These are phyloP conservation scores for Petrocephalus zakoni DNA, from an alignment of 2,113 vertebrate genomes.

Conservation along the genomic window DNA sequence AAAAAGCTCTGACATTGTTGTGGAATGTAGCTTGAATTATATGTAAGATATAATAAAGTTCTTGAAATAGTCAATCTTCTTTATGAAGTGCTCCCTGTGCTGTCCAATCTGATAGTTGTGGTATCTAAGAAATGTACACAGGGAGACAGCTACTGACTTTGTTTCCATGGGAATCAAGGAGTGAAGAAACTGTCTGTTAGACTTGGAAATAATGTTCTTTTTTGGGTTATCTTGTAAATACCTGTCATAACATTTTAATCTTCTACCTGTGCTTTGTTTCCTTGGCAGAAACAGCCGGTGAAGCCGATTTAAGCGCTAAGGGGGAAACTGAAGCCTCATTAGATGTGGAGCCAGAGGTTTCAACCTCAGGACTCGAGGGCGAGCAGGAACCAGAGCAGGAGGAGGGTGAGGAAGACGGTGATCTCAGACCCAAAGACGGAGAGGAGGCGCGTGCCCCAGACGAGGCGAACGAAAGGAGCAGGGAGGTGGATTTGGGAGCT, in stretches of 20 bases:
- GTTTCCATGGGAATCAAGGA: background rate
- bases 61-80: background rate
- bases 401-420: slow-evolving; percentile 29
- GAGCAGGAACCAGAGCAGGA: slow-evolving; percentile 22
- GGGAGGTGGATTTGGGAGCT: slow-evolving; percentile 52
- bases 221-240: background rate
- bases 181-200: background rate
- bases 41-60: background rate
- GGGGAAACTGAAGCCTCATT: background rate
- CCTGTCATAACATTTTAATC: background rate
- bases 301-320: slow-evolving; percentile 44
- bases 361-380: slow-evolving; percentile 27
- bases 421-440: slow-evolving; percentile 29
- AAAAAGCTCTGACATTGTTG: background rate
- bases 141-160: background rate
- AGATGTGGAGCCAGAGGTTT: background rate
- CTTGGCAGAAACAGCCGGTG: slow-evolving; percentile 59
- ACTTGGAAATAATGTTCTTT: background rate
- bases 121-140: background rate
- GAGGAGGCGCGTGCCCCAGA: background rate
- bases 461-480: slow-evolving; percentile 29
- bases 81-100: background rate
- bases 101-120: background rate
- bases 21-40: background rate
- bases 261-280: slow-evolving; percentile 31